Evolutionary conservation across 2,888 invertebrate species (phyloP).

Genomic region (Limulus polyphemus): DNA sequence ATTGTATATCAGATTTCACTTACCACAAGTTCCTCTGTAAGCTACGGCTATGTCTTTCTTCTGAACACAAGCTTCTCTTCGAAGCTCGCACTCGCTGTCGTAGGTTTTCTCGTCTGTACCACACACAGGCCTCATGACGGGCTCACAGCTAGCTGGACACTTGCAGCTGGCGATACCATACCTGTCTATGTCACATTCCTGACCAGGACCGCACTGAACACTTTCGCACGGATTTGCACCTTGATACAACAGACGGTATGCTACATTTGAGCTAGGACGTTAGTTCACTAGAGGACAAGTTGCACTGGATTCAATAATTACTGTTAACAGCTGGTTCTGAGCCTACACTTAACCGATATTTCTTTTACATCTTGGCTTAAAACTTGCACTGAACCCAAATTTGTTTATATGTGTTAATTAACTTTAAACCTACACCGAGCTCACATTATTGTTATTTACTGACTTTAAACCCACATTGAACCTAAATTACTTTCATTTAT

Average conservation of each 20-base stretch:
- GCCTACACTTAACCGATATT: too few species aligned
- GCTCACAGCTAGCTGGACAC: constrained; percentile 64
- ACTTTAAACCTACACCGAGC: too few species aligned
- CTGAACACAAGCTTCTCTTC: constrained; percentile 40
- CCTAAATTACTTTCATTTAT: too few species aligned
- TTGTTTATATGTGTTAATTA: too few species aligned
- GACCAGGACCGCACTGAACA: constrained; percentile 59
- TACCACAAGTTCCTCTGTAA: constrained; percentile 56
- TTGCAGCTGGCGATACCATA: constrained; percentile 70
- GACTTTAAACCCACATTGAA: too few species aligned
- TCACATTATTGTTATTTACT: too few species aligned
- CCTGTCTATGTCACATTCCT: constrained; percentile 67
- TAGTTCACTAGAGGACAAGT: too few species aligned
- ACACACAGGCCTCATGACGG: constrained; percentile 39
- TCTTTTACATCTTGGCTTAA: too few species aligned
- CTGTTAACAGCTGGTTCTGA: too few species aligned
- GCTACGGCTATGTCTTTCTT: constrained; percentile 42
- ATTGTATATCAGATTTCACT: constrained; percentile 28
- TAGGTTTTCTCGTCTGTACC: constrained; percentile 42
- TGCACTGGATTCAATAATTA: too few species aligned
- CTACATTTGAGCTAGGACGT: neutral
- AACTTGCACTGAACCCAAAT: too few species aligned
- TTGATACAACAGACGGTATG: constrained; percentile 32
- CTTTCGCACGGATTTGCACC: constrained; percentile 73
- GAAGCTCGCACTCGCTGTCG: constrained; percentile 42